Evolutionary conservation across 2,797 vertebrate species (phyloP), one percentile per base, ranked within the genome.

Genomic region (Paratrypauchen microcephalus): DNA sequence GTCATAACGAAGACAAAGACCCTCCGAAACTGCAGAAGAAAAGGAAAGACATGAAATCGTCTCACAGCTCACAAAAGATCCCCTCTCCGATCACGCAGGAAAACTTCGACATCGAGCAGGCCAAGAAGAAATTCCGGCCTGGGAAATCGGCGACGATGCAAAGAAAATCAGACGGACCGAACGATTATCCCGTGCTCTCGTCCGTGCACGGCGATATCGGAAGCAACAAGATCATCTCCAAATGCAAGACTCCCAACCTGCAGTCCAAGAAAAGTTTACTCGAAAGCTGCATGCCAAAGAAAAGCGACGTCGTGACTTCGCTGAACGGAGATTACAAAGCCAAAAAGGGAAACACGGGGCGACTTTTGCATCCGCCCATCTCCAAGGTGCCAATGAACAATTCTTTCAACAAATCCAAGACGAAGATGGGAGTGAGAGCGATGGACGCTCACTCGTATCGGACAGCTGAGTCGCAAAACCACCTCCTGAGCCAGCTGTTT

Each of bases 401-500:
- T 83, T 86, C 95, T 72, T 86, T 95, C 75, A 94, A 94, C 74
- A 89, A 94, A 77, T 88, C 90, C 1, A 93, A 93, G 19, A 66
- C 91, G 63, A 89, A 93, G 84, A 90, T 88, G 18, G 93, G 94
- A 50, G 83, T 93, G 62, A 95, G 95, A 79, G 87, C 93, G 0
- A 78, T 93, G 59, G 87, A 93, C 63, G 85, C 93, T 3, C 93
- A 92, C 62, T 93, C 93, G 69, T 96, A 93, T 87, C 93, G 95
- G 91, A 99, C 97, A 0, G 97, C 96, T 1, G 97, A 97, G 88
- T 97, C 98, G 72, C 97, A 99, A 89, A 98, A 95, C 85, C 92
- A 96, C 93, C 95, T 99, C 82, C 93, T 99, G 81, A 99, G 94
- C 92, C 97, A 99, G 87, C 94, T 99, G 81, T 99, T 99, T 74